These are phyloP conservation scores for Piaya cayana DNA, from an alignment of 2,113 vertebrate species.

Conservation along the genomic window DNA sequence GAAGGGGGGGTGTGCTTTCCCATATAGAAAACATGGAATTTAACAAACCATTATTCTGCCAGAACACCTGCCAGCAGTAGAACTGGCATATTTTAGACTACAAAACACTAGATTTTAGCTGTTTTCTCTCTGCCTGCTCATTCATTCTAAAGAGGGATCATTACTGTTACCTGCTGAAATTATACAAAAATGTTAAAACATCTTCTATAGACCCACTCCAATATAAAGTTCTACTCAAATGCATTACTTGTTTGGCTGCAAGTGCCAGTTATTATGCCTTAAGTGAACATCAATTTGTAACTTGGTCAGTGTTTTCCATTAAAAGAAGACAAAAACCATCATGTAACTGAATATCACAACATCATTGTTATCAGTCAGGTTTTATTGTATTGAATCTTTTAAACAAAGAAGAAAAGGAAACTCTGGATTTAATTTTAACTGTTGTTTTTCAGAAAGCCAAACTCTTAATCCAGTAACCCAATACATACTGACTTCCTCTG, in stretches of 20 bases:
- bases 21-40: not conserved
- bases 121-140: not conserved
- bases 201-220: not conserved
- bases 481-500: not conserved
- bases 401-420: conserved; percentile 5
- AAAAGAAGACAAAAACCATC: not conserved
- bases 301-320: not conserved
- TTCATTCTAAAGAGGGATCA: not conserved
- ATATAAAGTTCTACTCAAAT: not conserved
- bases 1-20: not conserved
- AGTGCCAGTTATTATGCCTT: not conserved
- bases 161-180: not conserved
- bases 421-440: not conserved
- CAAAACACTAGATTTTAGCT: not conserved
- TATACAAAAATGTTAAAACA: not conserved
- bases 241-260: not conserved
- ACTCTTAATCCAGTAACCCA: not conserved
- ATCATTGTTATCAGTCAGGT: not conserved
- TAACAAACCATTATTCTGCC: not conserved
- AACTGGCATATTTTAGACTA: not conserved
- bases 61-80: not conserved
- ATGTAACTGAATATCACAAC: not conserved
- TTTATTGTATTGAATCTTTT: not conserved
- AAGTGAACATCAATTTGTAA: not conserved
- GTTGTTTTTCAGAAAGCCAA: not conserved